Conservation (phyloP, 2,797 vertebrate species). For the Pogonophryne albipinna region DNA sequence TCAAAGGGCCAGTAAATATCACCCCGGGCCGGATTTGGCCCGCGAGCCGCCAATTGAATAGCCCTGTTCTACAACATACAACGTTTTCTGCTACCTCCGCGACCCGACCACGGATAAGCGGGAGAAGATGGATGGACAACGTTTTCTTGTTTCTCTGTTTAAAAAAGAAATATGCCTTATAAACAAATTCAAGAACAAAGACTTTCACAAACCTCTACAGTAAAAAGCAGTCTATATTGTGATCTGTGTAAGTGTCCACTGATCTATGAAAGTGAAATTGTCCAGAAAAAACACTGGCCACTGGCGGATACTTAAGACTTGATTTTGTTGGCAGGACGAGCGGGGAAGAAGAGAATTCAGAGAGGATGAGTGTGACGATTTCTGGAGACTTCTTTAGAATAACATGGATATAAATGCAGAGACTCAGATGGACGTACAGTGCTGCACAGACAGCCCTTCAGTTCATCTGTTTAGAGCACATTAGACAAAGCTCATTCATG, state of each 20-base stretch:
- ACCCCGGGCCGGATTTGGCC: no score
- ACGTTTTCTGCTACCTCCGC: no score
- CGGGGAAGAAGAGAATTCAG: conserved; percentile 8
- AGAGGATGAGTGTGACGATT: conserved; percentile 20
- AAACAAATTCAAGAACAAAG: no score
- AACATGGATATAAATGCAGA: conserved; percentile 1
- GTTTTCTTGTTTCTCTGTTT: no score
- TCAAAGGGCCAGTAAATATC: no score
- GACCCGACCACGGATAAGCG: no score
- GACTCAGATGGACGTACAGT: conserved; percentile 8
- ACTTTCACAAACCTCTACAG: background rate
- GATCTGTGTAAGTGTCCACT: background rate
- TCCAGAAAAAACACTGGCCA: conserved; percentile 19
- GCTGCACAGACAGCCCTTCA: background rate
- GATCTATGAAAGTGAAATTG: conserved; percentile 18
- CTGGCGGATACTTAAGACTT: conserved; percentile 24
- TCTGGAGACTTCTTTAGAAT: conserved; percentile 11
- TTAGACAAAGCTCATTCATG: conserved; percentile 53
- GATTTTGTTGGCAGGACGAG: conserved; percentile 28
- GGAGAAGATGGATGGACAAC: no score
- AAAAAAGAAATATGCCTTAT: no score
- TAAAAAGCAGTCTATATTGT: conserved; percentile 5
- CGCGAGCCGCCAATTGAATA: no score
- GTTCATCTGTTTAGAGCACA: conserved; percentile 26
- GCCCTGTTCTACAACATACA: no score